These are phyloP conservation scores for Mormyrus lacerda DNA, from an alignment of 2,113 vertebrate species.

Conservation along the genomic window DNA sequence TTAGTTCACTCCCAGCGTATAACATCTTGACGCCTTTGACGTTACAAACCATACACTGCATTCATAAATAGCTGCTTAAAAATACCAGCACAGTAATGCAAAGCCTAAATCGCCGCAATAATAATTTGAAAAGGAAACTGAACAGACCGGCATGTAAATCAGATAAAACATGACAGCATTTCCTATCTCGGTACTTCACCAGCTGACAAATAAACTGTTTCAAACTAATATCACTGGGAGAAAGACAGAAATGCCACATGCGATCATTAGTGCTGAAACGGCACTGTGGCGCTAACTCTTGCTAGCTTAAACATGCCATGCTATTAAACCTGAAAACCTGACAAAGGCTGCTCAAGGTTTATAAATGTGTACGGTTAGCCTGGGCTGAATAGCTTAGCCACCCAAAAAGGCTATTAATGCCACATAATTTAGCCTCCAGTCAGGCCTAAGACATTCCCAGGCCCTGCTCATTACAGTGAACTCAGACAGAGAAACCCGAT, in stretches of 20 bases:
- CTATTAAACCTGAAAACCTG: neutral
- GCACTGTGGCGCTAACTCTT: neutral
- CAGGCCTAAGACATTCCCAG: conserved; percentile 36
- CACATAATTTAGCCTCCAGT: conserved; percentile 34
- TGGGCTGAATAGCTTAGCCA: neutral
- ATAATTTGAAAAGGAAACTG: neutral
- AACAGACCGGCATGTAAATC: neutral
- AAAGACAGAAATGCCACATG: neutral
- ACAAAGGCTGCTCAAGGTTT: neutral
- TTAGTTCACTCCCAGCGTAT: neutral
- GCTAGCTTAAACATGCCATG: neutral
- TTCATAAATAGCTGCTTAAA: neutral
- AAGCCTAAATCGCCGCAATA: neutral
- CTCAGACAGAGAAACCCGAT: conserved; percentile 35
- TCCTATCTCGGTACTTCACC: neutral
- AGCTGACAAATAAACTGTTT: neutral
- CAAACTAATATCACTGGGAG: neutral
- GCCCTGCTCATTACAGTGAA: conserved; percentile 43
- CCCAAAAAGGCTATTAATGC: neutral
- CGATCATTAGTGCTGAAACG: neutral
- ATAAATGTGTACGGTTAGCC: neutral
- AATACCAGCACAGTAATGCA: neutral
- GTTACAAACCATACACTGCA: neutral
- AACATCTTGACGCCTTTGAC: neutral
- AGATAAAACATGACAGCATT: neutral